Conservation (phyloP, 2,888 invertebrate species). For the Chloromyia formosa region DNA sequence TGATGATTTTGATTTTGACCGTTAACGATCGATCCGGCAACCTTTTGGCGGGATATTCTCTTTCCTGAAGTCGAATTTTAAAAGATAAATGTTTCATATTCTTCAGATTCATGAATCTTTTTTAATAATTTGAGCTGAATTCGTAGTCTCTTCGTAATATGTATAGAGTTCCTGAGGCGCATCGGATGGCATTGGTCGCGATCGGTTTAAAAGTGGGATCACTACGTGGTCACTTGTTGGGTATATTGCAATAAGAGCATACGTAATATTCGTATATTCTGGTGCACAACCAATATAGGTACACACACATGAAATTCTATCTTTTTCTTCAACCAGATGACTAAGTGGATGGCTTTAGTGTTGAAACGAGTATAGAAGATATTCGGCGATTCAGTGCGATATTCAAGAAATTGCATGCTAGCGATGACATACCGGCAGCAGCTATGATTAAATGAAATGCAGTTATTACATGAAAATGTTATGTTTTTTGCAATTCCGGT, state of each 20-base stretch:
- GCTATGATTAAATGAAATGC: slow-evolving; percentile 12
- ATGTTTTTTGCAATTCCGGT: neutral
- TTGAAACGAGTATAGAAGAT: too few species aligned
- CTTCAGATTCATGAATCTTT: neutral
- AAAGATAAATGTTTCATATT: neutral
- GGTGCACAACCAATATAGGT: neutral
- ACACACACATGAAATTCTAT: slow-evolving; percentile 27
- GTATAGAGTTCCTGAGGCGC: neutral
- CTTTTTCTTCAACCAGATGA: slow-evolving; percentile 11
- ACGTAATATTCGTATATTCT: neutral
- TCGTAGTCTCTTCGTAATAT: neutral
- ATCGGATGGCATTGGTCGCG: slow-evolving; percentile 16
- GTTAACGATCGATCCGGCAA: slow-evolving; percentile 10
- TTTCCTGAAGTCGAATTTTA: neutral
- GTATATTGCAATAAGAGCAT: neutral
- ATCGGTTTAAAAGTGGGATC: slow-evolving; percentile 9
- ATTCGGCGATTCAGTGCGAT: slow-evolving; percentile 2
- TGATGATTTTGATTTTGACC: slow-evolving; percentile 16
- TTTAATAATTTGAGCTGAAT: neutral
- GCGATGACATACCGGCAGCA: neutral
- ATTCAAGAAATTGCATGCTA: slow-evolving; percentile 15
- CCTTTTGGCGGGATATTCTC: slow-evolving; percentile 7
- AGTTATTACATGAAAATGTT: neutral
- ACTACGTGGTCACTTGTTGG: neutral
- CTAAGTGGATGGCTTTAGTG: neutral